Percentiles rank a stretch among this genome's conserved stretches.
Conservation (phyloP, 2,888 invertebrate genomes). For the Habrosyne pyritoides region DNA sequence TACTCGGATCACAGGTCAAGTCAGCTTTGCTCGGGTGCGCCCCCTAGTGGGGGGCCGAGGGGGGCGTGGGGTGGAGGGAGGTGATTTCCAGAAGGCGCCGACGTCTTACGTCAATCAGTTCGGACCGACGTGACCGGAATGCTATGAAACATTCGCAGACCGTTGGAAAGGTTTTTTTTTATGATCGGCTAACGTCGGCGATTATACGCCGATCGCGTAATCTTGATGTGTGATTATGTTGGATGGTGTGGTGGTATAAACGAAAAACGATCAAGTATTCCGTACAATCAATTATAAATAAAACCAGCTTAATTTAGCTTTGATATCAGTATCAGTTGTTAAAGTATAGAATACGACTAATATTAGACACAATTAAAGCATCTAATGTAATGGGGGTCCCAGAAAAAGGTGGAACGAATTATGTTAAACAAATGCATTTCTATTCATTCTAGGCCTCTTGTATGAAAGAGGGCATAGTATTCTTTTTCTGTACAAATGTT, state of each 20-base stretch:
- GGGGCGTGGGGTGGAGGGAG: constrained; percentile 30
- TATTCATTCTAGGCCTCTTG: no score
- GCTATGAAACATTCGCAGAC: constrained; percentile 51
- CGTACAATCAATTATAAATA: no score
- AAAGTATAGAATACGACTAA: no score
- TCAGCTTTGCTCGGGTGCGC: constrained; percentile 29
- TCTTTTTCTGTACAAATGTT: no score
- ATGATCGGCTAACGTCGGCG: constrained; percentile 49
- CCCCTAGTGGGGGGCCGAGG: constrained; percentile 31
- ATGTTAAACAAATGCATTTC: no score
- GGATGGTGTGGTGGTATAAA: constrained; percentile 7
- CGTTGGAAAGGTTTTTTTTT: constrained; percentile 68
- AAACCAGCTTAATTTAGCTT: no score
- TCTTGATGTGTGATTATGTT: constrained; percentile 31
- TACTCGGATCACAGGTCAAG: constrained; percentile 72
- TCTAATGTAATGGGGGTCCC: no score
- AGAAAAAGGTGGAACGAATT: no score
- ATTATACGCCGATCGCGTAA: constrained; percentile 57
- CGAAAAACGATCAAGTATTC: no score
- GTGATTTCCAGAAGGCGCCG: constrained; percentile 55
- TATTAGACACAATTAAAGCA: no score
- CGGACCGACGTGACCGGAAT: constrained; percentile 78
- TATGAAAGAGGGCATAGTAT: no score
- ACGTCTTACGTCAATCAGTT: constrained; percentile 83
- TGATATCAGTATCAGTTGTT: no score